Evolutionary conservation across 2,888 invertebrate genomes (phyloP), one percentile per base, ranked within the genome.

Genomic region (Macrosiphum euphorbiae): DNA sequence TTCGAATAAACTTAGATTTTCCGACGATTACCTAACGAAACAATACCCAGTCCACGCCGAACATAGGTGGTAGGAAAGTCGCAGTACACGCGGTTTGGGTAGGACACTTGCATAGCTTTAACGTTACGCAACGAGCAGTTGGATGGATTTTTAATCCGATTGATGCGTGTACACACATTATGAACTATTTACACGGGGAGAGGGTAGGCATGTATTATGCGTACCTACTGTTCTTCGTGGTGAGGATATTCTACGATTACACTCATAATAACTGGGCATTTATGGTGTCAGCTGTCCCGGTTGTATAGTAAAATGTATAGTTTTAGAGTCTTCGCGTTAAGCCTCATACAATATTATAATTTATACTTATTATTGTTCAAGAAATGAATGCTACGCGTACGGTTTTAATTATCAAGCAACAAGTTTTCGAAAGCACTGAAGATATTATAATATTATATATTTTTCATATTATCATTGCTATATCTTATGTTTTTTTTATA

Each of bases 71-170:
- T 91, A 44, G 47, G 20, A 35, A 11, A 35, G 86, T 58, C 28
- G 55, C 55, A 55, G 55, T 55, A 20, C 28, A 50, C 55, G 50
- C 41, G 61, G 84, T 61, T 90, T 52, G n/a, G 50, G 35, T 50
- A 16, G 61, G 41, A 85, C 41, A 61, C 90, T 58, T 86, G 90
- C 50, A 78, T 89, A 47, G 50, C 41, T 50, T 28, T 90, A 35
- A 50, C 90, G 94, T 94, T 94, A 90, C 94, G 94, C 94, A 94
- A 94, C 94, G 58, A 78, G 50, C 85, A 90, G 94, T 90, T 61
- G 85, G 35, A 90, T 26, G 94, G 90, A 94, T 94, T 94, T 94
- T 94, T 90, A 94, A 94, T 94, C 90, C 90, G 85, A 90, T 94
- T 67, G 89, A 93, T 58, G 5, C 4, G 35, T 44, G 35, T 35